A percentile compares a stretch with the other conserved stretches of the same genome.
Conservation (phyloP, 2,797 vertebrate species). For the Leucoraja ocellata region DNA sequence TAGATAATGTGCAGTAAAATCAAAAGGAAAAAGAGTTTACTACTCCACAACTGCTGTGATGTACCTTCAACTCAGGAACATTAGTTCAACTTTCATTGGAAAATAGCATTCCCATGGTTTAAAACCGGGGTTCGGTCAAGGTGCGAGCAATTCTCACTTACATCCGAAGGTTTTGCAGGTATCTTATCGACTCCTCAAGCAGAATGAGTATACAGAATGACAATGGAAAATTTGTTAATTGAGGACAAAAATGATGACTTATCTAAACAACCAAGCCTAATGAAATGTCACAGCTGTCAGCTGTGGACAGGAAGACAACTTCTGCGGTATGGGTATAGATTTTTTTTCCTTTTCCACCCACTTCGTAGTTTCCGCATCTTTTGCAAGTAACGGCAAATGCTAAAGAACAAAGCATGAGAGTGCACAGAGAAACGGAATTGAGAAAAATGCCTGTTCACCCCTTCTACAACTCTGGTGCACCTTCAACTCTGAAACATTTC, state of each 20-base stretch:
- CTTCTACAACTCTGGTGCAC: not conserved
- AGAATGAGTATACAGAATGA: not conserved
- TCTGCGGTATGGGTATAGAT: not conserved
- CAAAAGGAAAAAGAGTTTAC: constrained; percentile 6
- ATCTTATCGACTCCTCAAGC: not conserved
- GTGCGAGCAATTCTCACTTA: not conserved
- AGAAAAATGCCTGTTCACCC: not conserved
- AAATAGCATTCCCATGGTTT: not conserved
- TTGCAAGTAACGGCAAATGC: not conserved
- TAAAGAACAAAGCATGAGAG: not conserved
- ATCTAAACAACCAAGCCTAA: not conserved
- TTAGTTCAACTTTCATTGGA: too few species aligned
- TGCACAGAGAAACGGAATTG: not conserved
- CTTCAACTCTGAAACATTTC: not conserved
- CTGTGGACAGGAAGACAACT: constrained; percentile 1
- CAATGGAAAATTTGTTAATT: constrained; percentile 12
- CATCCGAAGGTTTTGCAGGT: not conserved
- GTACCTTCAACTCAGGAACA: too few species aligned
- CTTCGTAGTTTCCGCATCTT: not conserved
- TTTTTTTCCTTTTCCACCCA: constrained; percentile 33
- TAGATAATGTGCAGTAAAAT: not conserved
- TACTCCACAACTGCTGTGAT: not conserved
- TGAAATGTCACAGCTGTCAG: constrained; percentile 18
- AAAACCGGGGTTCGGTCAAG: not conserved
- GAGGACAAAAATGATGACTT: not conserved